phyloP scores from a whole-genome alignment of 2,113 vertebrate genomes.

The Callipepla squamata region DNA sequence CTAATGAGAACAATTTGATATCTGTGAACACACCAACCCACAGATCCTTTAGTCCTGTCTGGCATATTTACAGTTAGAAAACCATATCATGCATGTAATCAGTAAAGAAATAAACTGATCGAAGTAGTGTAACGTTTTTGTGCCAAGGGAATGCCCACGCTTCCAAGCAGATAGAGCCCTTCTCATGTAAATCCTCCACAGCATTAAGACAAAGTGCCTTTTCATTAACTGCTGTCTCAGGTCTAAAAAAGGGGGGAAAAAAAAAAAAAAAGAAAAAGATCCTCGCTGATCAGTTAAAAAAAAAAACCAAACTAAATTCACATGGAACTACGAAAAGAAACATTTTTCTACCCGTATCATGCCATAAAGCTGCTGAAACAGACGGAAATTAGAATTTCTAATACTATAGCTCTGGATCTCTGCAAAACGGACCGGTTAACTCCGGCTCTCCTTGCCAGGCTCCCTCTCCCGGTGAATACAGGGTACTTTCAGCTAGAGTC shows the following conservation, averaged over 20 bases:
- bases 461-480: slow-evolving; percentile 55
- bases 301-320: neutral
- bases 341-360: neutral
- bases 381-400: neutral
- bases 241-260: neutral
- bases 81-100: neutral
- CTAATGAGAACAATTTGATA: neutral
- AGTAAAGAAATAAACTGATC: neutral
- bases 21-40: neutral
- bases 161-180: accelerated
- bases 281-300: neutral
- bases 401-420: neutral
- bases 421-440: neutral
- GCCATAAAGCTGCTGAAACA: neutral
- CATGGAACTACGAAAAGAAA: neutral
- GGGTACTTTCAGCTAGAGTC: neutral
- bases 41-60: neutral
- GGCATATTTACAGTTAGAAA: neutral
- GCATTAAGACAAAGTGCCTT: neutral
- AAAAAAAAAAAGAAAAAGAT: neutral
- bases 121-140: neutral
- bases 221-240: neutral
- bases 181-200: neutral
- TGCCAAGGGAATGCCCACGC: neutral
- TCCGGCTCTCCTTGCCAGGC: neutral